Percentiles rank a stretch among this genome's conserved stretches.
Conservation (phyloP, 2,888 invertebrate genomes). For the Arenicola marina region DNA sequence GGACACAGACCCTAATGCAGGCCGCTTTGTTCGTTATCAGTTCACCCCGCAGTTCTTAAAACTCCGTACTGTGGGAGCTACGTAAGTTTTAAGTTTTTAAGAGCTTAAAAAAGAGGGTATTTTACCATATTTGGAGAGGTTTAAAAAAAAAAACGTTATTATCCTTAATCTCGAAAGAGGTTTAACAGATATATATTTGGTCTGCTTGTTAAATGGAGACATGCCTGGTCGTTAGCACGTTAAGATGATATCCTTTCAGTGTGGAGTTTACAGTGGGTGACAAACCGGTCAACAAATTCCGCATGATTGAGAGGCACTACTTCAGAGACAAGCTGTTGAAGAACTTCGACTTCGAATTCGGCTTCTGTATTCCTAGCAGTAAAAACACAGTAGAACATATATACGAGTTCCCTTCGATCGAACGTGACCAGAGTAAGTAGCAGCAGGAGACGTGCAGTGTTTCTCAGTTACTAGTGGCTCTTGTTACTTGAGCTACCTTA, state of each 20-base stretch:
- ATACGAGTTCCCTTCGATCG: slow-evolving; percentile 93
- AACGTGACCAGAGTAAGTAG: slow-evolving; percentile 80
- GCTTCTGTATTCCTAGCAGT: slow-evolving; percentile 97
- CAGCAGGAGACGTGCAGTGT: too few species aligned
- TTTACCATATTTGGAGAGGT: too few species aligned
- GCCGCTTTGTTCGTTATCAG: slow-evolving; percentile 96
- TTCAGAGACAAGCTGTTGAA: slow-evolving; percentile 90
- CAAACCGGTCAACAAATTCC: slow-evolving; percentile 87
- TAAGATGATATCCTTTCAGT: slow-evolving; percentile 66
- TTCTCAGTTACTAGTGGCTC: too few species aligned
- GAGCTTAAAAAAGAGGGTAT: too few species aligned
- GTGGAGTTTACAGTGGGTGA: slow-evolving; percentile 96
- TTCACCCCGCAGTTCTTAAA: slow-evolving; percentile 98
- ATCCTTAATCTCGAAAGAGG: not conserved
- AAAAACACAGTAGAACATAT: slow-evolving; percentile 98
- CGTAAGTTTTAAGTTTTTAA: too few species aligned
- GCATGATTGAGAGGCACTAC: slow-evolving; percentile 98
- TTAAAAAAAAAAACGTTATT: slow-evolving; percentile 1
- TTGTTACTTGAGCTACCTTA: too few species aligned
- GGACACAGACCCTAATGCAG: slow-evolving; percentile 72
- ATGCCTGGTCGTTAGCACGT: too few species aligned
- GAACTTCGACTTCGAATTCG: slow-evolving; percentile 99
- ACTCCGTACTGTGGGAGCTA: slow-evolving; percentile 94
- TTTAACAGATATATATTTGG: not conserved
- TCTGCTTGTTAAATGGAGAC: too few species aligned